phyloP scores from a whole-genome alignment of 2,113 vertebrate species.

The Camelus dromedarius region DNA sequence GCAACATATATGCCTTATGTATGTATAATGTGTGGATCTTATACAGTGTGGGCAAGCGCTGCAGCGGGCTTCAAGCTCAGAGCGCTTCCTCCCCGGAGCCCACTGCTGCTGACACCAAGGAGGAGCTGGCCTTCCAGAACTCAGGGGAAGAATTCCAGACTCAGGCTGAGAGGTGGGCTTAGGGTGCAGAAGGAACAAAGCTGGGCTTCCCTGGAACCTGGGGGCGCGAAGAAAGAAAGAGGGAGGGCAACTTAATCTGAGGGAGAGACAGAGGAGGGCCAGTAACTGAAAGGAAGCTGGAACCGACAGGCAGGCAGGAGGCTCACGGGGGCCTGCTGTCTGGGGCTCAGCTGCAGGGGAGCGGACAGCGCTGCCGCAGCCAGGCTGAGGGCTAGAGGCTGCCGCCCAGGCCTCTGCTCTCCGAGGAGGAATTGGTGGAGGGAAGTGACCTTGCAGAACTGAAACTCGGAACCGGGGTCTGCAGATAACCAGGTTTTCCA shows the following conservation, averaged over 20 bases:
- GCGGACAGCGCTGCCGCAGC: accelerated
- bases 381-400: not conserved
- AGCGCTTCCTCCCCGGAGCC: not conserved
- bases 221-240: not conserved
- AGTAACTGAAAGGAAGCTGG: not conserved
- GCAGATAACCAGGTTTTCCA: not conserved
- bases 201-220: not conserved
- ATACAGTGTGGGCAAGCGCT: accelerated
- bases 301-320: too few species aligned
- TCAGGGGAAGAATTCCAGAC: too few species aligned
- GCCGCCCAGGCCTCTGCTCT: not conserved
- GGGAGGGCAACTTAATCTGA: accelerated
- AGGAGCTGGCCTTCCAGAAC: not conserved
- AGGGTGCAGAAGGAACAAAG: not conserved
- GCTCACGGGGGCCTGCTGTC: not conserved
- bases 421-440: not conserved
- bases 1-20: too few species aligned
- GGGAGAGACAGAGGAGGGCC: not conserved
- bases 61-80: not conserved
- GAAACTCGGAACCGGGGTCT: not conserved
- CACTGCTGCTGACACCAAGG: not conserved
- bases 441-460: not conserved
- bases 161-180: not conserved
- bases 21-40: not conserved
- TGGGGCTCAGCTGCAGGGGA: accelerated